Evolutionary conservation across 2,888 invertebrate genomes (phyloP), one percentile per base, ranked within the genome.

Genomic region (Branchellion lobata): DNA sequence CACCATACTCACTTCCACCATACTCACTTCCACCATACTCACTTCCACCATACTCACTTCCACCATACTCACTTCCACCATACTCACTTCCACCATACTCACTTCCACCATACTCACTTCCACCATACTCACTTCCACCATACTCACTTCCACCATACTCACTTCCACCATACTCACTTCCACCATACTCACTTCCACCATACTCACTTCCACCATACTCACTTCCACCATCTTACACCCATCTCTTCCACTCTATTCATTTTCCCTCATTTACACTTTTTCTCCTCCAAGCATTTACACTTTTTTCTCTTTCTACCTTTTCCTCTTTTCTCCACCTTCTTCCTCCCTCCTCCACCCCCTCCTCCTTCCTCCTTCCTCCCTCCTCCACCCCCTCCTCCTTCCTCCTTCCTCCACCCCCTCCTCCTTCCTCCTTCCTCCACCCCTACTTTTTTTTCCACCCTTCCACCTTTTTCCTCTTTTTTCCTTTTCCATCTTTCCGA

Each of bases 391-490:
- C 24, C n/a, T 21, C n/a, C 51, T 47, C 75, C 47, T n/a, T 47
- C 27, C 75, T 24, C 47, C 24, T 14, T 34, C 75, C 51, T 75
- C 75, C 36, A 8, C 61, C 34, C 27, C 61, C 61, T 14, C 27
- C 14, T 40, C 74, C 3, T 24, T 57, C 51, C n/a, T n/a, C n/a
- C n/a, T n/a, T n/a, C n/a, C n/a, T n/a, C n/a, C n/a, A n/a, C n/a
- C n/a, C n/a, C n/a, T n/a, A n/a, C n/a, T n/a, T n/a, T n/a, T n/a
- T n/a, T n/a, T n/a, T n/a, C n/a, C n/a, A n/a, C n/a, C n/a, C n/a
- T n/a, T n/a, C n/a, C n/a, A n/a, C n/a, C n/a, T n/a, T n/a, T n/a
- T n/a, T n/a, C n/a, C n/a, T n/a, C n/a, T n/a, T n/a, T n/a, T n/a
- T n/a, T n/a, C n/a, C n/a, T n/a, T n/a, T n/a, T n/a, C n/a, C n/a